These are phyloP conservation scores for Cladopsammia gracilis DNA, from an alignment of 64 coral and sea anemone genomes.

Conservation along the genomic window DNA sequence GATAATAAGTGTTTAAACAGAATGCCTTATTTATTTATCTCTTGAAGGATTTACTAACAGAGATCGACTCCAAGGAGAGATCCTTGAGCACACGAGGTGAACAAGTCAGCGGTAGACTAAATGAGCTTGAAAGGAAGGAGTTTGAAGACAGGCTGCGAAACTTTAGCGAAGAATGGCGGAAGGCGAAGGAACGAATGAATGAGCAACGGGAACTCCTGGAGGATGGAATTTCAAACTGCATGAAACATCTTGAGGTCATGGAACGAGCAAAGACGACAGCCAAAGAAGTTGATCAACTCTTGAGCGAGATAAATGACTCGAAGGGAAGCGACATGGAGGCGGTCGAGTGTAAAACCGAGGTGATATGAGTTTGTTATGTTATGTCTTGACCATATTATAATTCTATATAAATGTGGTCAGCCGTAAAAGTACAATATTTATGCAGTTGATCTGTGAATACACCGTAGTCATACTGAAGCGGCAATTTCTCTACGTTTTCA, in stretches of 20 bases:
- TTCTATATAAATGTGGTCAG: background rate
- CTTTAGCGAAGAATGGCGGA: conserved; percentile 75
- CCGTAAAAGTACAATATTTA: background rate
- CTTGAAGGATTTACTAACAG: conserved; percentile 73
- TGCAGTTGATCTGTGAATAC: background rate
- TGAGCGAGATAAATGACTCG: conserved; percentile 11
- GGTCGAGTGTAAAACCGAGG: conserved; percentile 48
- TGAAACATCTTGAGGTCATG: conserved; percentile 64
- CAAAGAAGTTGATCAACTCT: conserved; percentile 61
- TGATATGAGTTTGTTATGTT: background rate
- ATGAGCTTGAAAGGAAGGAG: conserved; percentile 46
- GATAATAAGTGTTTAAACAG: background rate
- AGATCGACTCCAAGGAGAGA: conserved; percentile 46
- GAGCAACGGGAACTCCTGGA: conserved; percentile 45
- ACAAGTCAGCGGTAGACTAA: conserved; percentile 41
- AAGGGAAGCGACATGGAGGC: conserved; percentile 15
- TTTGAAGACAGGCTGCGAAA: conserved; percentile 42
- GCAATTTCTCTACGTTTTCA: background rate
- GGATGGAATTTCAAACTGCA: conserved; percentile 26
- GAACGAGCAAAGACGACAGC: conserved; percentile 71
- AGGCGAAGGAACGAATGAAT: conserved; percentile 40
- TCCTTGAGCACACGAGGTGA: conserved; percentile 28
- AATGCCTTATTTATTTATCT: background rate
- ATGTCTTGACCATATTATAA: background rate
- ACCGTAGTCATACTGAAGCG: background rate